Percentiles rank a stretch among this genome's conserved stretches.
Evolutionary conservation across 1,140 invertebrate species (phyloP).

Genomic region (Harpegnathos saltator): DNA sequence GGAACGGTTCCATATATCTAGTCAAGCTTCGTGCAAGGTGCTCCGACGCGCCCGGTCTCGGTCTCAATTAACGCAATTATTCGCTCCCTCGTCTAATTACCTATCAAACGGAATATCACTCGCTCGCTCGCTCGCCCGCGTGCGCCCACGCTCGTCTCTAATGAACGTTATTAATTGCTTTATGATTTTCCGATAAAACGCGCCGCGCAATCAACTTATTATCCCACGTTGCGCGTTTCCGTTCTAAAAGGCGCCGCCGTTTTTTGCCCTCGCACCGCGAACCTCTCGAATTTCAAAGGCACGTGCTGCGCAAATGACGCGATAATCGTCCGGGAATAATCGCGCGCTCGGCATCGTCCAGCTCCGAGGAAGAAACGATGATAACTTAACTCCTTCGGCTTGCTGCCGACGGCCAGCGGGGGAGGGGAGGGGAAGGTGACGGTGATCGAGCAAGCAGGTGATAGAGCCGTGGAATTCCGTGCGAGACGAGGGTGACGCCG

Average conservation of each 20-base stretch:
- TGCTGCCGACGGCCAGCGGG: no score
- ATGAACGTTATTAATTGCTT: slow-evolving; percentile 86
- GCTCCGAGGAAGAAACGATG: background rate
- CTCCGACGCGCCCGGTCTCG: slow-evolving; percentile 66
- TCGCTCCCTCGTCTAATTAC: slow-evolving; percentile 82
- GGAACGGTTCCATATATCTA: slow-evolving; percentile 75
- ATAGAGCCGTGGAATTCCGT: slow-evolving; percentile 62
- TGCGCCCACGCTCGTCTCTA: slow-evolving; percentile 72
- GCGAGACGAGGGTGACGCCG: slow-evolving; percentile 67
- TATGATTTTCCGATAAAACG: slow-evolving; percentile 85
- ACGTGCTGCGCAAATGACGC: slow-evolving; percentile 21
- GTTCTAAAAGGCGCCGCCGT: slow-evolving; percentile 1
- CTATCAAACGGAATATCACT: slow-evolving; percentile 82
- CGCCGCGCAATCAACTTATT: slow-evolving; percentile 80
- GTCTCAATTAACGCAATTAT: slow-evolving; percentile 83
- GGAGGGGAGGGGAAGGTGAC: no score
- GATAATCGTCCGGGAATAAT: background rate
- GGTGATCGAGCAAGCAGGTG: slow-evolving; percentile 74
- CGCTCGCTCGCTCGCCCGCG: slow-evolving; percentile 15
- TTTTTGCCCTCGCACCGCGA: background rate
- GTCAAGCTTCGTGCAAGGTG: slow-evolving; percentile 76
- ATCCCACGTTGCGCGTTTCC: slow-evolving; percentile 76
- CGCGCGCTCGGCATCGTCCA: no score
- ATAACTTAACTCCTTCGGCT: no score
- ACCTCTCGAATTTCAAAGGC: slow-evolving; percentile 21